Evolutionary conservation across 2,797 vertebrate species (phyloP).

Genomic region (Hypotaenidia okinawae): DNA sequence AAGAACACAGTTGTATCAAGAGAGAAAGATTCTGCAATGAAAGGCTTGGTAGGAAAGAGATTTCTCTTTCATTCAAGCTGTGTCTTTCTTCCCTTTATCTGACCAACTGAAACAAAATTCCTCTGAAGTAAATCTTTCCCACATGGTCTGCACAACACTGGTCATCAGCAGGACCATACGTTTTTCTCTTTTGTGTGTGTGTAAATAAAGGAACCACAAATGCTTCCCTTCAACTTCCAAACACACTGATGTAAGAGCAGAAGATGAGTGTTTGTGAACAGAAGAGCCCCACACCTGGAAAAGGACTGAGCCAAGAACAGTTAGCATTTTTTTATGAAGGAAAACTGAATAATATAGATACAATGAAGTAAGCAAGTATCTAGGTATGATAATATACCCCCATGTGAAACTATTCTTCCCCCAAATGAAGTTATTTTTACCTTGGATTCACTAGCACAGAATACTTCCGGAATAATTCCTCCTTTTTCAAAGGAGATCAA

Average conservation of each 20-base stretch:
- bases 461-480: background rate
- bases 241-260: background rate
- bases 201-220: background rate
- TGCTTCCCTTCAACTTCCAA: background rate
- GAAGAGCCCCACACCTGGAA: background rate
- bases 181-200: background rate
- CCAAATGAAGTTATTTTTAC: background rate
- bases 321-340: background rate
- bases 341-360: background rate
- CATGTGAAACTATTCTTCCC: background rate
- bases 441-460: background rate
- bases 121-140: background rate
- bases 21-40: background rate
- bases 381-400: background rate
- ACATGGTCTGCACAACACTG: background rate
- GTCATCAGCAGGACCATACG: background rate
- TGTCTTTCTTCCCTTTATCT: background rate
- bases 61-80: background rate
- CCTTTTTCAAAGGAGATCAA: background rate
- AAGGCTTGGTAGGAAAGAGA: background rate
- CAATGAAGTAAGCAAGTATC: background rate
- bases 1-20: accelerated
- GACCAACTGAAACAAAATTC: background rate
- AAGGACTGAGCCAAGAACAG: background rate
- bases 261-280: background rate